Conservation (phyloP, 1,140 invertebrate genomes). For the Cydia fagiglandana region DNA sequence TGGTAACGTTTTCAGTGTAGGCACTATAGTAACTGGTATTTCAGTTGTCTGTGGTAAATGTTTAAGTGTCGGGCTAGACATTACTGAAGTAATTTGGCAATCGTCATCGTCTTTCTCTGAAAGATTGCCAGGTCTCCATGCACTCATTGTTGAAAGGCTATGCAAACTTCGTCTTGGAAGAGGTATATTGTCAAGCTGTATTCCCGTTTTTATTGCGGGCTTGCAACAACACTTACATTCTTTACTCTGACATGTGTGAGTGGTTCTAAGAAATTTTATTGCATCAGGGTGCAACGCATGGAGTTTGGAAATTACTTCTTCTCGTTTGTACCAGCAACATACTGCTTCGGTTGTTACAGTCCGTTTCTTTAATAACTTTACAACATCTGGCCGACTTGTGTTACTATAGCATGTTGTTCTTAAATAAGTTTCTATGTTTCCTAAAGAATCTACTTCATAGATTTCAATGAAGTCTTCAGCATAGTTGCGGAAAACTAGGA, state of each 20-base stretch:
- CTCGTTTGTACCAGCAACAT: conserved; percentile 38
- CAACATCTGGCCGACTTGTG: not conserved
- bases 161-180: not conserved
- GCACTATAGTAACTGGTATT: not conserved
- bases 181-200: not conserved
- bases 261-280: conserved; percentile 35
- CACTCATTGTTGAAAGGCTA: not conserved
- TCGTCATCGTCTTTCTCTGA: not conserved
- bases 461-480: not conserved
- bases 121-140: not conserved
- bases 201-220: not conserved
- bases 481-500: conserved; percentile 1
- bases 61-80: not conserved
- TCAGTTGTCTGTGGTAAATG: not conserved
- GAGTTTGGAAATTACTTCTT: conserved; percentile 14
- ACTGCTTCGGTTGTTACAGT: not conserved
- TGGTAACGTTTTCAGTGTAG: not conserved
- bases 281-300: not conserved
- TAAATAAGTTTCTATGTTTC: not conserved
- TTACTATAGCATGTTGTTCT: conserved; percentile 4
- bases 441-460: not conserved
- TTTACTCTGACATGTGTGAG: conserved; percentile 36
- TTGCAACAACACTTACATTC: conserved; percentile 44
- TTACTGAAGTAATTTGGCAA: conserved; percentile 3
- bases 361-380: not conserved